These are phyloP conservation scores for Tokudaia muenninki DNA, from an alignment of 2,797 vertebrate genomes.

Conservation along the genomic window DNA sequence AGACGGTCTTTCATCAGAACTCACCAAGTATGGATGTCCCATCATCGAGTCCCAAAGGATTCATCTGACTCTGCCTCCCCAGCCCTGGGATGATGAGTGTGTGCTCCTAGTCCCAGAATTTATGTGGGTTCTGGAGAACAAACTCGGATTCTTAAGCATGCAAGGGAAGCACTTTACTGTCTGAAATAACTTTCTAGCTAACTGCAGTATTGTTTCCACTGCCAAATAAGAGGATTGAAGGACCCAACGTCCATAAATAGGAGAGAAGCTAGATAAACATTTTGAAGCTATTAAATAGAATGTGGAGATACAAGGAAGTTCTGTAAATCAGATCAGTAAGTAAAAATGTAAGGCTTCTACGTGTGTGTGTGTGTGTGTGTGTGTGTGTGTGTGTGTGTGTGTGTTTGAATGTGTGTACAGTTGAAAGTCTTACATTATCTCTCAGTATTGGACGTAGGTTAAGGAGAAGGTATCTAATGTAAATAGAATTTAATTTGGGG, in stretches of 20 bases:
- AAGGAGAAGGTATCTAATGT: background rate
- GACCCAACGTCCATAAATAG: background rate
- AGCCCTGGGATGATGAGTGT: background rate
- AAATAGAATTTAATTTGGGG: background rate
- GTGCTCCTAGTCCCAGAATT: background rate
- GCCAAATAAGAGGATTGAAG: background rate
- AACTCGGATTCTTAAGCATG: background rate
- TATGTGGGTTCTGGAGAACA: background rate
- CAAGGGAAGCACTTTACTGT: background rate
- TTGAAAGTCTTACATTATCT: background rate
- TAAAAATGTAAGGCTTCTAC: background rate
- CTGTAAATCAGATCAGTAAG: background rate
- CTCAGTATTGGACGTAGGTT: background rate
- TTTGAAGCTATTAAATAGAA: conserved; percentile 29
- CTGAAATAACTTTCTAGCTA: background rate
- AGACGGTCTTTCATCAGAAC: background rate
- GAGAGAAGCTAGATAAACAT: background rate
- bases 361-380: background rate
- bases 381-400: no score
- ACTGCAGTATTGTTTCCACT: conserved; percentile 20
- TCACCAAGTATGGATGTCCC: background rate
- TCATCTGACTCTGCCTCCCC: background rate
- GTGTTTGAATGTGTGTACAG: background rate
- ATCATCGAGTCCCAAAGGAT: no score
- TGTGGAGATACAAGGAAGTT: background rate